These are phyloP conservation scores for Ornithoptera priamus DNA, from an alignment of 2,888 invertebrate genomes.

Conservation along the genomic window DNA sequence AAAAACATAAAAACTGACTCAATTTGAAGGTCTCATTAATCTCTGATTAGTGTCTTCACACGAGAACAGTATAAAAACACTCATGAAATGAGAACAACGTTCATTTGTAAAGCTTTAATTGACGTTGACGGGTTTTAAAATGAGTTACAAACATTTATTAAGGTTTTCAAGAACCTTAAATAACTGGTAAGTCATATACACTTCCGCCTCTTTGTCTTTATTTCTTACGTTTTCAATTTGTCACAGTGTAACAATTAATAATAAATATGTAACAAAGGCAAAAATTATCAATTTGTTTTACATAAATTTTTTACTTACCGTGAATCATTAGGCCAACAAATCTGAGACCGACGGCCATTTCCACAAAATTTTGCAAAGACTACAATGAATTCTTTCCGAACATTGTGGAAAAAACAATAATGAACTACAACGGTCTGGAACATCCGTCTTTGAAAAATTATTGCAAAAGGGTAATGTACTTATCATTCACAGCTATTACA, in stretches of 20 bases:
- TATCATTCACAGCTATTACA: no score
- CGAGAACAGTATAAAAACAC: no score
- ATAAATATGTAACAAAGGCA: neutral
- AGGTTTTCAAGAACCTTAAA: neutral
- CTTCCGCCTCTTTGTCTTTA: no score
- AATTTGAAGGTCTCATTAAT: no score
- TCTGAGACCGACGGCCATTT: neutral
- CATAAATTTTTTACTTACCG: neutral
- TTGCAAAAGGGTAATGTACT: neutral
- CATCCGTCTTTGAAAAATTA: neutral
- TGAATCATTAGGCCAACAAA: constrained; percentile 1
- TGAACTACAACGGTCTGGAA: neutral
- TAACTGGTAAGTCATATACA: neutral
- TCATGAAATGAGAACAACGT: no score
- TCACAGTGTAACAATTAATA: neutral
- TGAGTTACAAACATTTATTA: neutral
- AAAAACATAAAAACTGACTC: no score
- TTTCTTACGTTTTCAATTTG: neutral
- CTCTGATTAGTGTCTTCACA: no score
- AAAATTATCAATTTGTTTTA: neutral
- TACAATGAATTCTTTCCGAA: constrained; percentile 3
- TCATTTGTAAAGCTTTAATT: neutral
- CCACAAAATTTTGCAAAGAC: constrained; percentile 1
- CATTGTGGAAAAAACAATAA: constrained; percentile 1
- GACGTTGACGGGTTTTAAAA: neutral